Conservation (phyloP, 2,888 invertebrate species). For the Drosophila pseudotalamancana region DNA sequence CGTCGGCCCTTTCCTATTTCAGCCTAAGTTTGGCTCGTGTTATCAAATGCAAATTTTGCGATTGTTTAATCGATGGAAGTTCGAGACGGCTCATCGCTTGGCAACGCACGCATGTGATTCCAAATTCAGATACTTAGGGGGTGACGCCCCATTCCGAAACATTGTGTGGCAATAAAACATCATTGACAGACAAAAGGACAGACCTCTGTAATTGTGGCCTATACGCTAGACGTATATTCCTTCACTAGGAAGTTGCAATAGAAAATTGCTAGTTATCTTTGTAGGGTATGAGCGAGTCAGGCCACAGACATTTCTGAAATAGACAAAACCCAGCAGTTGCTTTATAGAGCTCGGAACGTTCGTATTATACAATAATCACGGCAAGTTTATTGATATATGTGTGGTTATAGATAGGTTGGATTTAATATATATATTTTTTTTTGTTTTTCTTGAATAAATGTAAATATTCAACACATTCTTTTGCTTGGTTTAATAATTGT, state of each 20-base stretch:
- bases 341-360: conserved; percentile 13
- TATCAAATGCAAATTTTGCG: conserved; percentile 67
- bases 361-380: conserved; percentile 68
- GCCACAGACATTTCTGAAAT: neutral
- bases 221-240: neutral
- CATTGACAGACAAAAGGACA: conserved; percentile 25
- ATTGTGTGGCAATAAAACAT: conserved; percentile 18
- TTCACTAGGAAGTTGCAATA: neutral
- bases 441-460: conserved; percentile 72
- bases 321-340: conserved; percentile 9
- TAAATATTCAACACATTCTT: conserved; percentile 79
- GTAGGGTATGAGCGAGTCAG: neutral
- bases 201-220: conserved; percentile 7
- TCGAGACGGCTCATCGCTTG: conserved; percentile 49
- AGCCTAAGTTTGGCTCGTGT: conserved; percentile 26
- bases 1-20: conserved; percentile 37
- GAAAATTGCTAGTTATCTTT: neutral
- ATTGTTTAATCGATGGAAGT: conserved; percentile 68
- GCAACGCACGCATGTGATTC: conserved; percentile 66
- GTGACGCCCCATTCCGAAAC: neutral
- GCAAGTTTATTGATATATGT: conserved; percentile 74
- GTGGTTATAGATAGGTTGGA: conserved; percentile 73
- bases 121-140: neutral
- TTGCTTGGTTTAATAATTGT: conserved; percentile 46
- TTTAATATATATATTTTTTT: conserved; percentile 53